Percentiles rank a stretch among this genome's conserved stretches.
Evolutionary conservation across 2,888 invertebrate genomes (phyloP).

Genomic region (Hedychridium roseum): DNA sequence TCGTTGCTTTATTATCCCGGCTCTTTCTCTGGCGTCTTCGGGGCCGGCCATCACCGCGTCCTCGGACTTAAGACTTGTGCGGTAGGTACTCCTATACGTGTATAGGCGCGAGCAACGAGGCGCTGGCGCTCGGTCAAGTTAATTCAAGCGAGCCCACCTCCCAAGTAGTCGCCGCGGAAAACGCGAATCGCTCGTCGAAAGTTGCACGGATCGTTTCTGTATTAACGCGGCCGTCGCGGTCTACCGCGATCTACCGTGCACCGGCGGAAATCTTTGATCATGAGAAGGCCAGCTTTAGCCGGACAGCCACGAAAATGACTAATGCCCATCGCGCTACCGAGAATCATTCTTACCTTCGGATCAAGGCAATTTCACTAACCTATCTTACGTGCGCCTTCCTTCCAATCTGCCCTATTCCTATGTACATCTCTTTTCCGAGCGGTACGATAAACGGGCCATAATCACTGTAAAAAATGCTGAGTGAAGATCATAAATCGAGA

Average conservation of each 20-base stretch:
- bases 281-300: constrained; percentile 30
- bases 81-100: constrained; percentile 3
- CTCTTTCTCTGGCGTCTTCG: constrained; percentile 12
- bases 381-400: too few species aligned
- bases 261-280: constrained; percentile 34
- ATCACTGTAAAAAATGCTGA: too few species aligned
- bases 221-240: constrained; percentile 20
- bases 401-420: too few species aligned
- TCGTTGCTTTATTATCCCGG: constrained; percentile 44
- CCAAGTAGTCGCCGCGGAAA: constrained; percentile 35
- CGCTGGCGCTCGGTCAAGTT: constrained; percentile 34
- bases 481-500: too few species aligned
- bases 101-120: constrained; percentile 27
- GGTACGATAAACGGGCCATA: too few species aligned
- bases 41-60: constrained; percentile 9
- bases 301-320: constrained; percentile 34
- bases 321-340: constrained; percentile 31
- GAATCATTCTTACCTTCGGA: too few species aligned
- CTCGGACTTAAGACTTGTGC: neutral
- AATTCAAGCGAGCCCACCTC: constrained; percentile 36
- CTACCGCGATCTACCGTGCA: constrained; percentile 3
- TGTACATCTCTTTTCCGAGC: too few species aligned
- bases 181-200: constrained; percentile 34
- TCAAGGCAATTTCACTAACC: too few species aligned
- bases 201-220: constrained; percentile 40